These are phyloP conservation scores for Otolemur garnettii DNA, from an alignment of 2,113 vertebrate genomes.

Conservation along the genomic window DNA sequence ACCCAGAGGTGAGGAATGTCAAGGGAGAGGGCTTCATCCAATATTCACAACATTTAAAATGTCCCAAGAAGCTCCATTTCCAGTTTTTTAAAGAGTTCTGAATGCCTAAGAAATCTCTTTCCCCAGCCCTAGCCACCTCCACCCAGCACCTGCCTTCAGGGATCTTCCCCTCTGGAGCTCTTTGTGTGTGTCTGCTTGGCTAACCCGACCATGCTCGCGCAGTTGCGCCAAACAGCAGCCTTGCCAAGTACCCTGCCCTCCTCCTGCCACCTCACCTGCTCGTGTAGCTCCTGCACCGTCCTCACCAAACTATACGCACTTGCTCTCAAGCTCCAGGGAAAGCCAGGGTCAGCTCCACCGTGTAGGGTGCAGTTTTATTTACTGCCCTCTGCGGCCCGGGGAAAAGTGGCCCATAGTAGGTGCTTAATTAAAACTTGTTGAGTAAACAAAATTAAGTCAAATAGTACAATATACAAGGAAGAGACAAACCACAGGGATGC, in stretches of 20 bases:
- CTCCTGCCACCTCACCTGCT: background rate
- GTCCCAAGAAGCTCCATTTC: background rate
- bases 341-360: too few species aligned
- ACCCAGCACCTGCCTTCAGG: rapidly evolving
- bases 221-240: background rate
- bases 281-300: background rate
- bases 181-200: too few species aligned
- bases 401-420: background rate
- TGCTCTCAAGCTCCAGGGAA: background rate
- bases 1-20: background rate
- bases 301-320: background rate
- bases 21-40: background rate
- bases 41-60: too few species aligned
- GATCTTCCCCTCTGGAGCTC: background rate
- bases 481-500: background rate
- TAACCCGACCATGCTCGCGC: rapidly evolving
- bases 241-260: rapidly evolving
- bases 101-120: rapidly evolving
- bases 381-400: rapidly evolving
- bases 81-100: background rate
- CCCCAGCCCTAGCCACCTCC: too few species aligned
- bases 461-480: rapidly evolving
- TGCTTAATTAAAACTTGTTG: background rate
- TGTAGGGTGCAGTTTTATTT: background rate
- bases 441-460: background rate